These are phyloP conservation scores for Mizuhopecten yessoensis DNA, from an alignment of 1,140 invertebrate species.

Conservation along the genomic window DNA sequence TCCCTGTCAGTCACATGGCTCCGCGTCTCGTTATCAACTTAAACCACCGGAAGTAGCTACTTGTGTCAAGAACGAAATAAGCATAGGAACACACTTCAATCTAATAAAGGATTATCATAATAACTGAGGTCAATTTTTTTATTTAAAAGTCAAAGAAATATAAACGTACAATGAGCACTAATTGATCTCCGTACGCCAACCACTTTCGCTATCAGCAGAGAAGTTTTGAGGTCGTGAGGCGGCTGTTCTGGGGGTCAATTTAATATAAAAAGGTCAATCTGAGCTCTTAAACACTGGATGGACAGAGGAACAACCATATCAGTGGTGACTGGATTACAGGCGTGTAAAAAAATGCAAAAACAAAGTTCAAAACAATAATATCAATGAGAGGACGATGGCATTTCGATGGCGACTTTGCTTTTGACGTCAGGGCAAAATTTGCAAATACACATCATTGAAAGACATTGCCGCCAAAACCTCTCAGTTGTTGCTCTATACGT, in stretches of 20 bases:
- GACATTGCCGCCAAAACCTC: not conserved
- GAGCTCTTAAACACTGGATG: too few species aligned
- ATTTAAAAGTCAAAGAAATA: not conserved
- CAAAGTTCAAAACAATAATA: too few species aligned
- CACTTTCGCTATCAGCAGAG: not conserved
- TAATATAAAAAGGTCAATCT: too few species aligned
- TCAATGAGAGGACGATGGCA: too few species aligned
- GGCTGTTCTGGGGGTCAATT: not conserved
- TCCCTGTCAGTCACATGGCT: not conserved
- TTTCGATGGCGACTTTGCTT: too few species aligned
- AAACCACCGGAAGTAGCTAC: not conserved
- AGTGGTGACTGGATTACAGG: too few species aligned
- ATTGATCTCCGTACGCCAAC: not conserved
- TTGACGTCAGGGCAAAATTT: too few species aligned
- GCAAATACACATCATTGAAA: too few species aligned
- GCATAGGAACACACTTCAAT: not conserved
- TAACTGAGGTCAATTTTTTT: not conserved
- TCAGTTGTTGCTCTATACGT: not conserved
- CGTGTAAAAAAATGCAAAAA: too few species aligned
- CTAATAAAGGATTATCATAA: not conserved
- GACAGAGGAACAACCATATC: too few species aligned
- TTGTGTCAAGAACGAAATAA: not conserved
- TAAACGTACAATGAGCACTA: not conserved
- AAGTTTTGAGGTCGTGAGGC: not conserved
- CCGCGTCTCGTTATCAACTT: not conserved